Conservation (phyloP, 2,113 vertebrate genomes). For the Pyrgilauda ruficollis region DNA sequence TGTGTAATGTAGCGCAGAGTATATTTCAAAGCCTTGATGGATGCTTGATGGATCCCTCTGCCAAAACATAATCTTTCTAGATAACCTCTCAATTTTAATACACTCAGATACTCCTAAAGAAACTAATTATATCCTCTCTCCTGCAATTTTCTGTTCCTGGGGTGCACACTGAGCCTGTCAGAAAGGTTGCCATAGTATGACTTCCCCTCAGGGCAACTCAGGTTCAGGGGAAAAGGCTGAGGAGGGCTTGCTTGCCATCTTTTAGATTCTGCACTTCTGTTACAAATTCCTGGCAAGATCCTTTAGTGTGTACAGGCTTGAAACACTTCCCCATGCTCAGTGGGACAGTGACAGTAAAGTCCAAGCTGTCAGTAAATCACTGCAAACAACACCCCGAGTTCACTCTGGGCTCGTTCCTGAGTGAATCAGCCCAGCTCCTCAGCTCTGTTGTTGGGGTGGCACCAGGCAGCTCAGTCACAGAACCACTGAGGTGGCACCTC, state of each 20-base stretch:
- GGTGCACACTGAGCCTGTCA: not conserved
- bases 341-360: not conserved
- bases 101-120: slow-evolving; percentile 20
- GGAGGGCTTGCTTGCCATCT: not conserved
- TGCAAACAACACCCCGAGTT: fast-evolving
- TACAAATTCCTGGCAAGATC: not conserved
- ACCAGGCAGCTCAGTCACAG: not conserved
- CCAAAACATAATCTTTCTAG: not conserved
- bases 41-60: not conserved
- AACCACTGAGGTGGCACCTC: fast-evolving
- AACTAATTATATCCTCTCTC: not conserved
- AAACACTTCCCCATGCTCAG: not conserved
- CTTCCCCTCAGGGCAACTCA: not conserved
- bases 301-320: too few species aligned
- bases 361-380: not conserved
- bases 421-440: not conserved
- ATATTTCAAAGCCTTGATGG: not conserved
- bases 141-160: not conserved
- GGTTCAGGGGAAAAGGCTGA: not conserved
- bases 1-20: not conserved
- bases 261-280: not conserved
- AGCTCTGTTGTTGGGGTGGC: not conserved
- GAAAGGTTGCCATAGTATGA: not conserved
- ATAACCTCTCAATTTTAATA: not conserved
- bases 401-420: not conserved